Percentiles rank a stretch among this genome's conserved stretches.
Conservation (phyloP, 2,888 invertebrate species). For the Mallateleia sp. region DNA sequence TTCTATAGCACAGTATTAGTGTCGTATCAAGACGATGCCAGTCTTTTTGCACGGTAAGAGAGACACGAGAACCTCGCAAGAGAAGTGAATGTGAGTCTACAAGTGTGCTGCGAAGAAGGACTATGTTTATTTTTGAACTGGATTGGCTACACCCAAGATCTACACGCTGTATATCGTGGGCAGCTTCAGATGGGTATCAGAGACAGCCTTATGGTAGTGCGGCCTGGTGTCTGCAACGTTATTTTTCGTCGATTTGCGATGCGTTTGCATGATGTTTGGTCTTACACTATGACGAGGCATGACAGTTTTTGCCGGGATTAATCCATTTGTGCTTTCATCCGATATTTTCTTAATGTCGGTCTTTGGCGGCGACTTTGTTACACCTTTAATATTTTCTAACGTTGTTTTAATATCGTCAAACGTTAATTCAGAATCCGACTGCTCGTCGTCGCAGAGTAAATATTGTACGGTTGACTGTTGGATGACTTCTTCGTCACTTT, state of each 20-base stretch:
- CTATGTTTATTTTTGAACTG: no score
- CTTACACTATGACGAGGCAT: constrained; percentile 63
- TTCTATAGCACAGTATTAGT: no score
- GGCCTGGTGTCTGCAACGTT: constrained; percentile 18
- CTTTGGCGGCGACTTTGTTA: constrained; percentile 39
- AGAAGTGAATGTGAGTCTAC: no score
- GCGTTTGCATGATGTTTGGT: constrained; percentile 69
- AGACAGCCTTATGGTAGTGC: no score
- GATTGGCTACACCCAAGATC: no score
- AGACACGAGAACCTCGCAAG: no score
- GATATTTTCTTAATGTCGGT: constrained; percentile 35
- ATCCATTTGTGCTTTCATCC: constrained; percentile 60
- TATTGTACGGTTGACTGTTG: constrained; percentile 88
- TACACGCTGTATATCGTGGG: constrained; percentile 87
- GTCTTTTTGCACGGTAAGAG: no score
- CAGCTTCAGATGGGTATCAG: no score
- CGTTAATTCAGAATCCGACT: constrained; percentile 87
- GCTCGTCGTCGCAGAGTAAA: constrained; percentile 86
- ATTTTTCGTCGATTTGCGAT: constrained; percentile 55
- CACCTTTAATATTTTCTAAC: constrained; percentile 71
- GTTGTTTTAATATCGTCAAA: constrained; percentile 87
- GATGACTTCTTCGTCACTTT: constrained; percentile 84
- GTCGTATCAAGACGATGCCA: no score
- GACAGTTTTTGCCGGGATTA: constrained; percentile 49
- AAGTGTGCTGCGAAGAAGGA: no score